phyloP scores from a whole-genome alignment of 1,140 invertebrate species.

The Drosophila grimshawi region DNA sequence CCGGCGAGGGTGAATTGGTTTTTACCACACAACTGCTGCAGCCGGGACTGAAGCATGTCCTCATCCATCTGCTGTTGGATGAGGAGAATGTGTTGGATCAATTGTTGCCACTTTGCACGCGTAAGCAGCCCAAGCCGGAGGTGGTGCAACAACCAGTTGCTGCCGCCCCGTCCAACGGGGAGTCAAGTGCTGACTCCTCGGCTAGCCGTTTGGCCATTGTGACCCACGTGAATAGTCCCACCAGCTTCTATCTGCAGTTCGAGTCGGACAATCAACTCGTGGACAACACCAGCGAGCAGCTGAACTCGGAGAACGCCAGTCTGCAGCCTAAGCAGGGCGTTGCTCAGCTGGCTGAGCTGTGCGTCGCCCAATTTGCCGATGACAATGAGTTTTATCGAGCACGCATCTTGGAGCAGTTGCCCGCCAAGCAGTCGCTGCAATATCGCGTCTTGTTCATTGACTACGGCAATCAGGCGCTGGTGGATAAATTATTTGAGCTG shows the following conservation, averaged over 20 bases:
- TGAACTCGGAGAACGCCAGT: constrained; percentile 39
- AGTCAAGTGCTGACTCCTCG: background rate
- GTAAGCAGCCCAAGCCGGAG: constrained; percentile 55
- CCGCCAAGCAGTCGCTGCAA: constrained; percentile 26
- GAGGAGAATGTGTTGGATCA: constrained; percentile 87
- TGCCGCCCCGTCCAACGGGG: background rate
- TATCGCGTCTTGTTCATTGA: constrained; percentile 89
- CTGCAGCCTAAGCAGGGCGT: constrained; percentile 33
- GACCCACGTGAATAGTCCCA: constrained; percentile 65
- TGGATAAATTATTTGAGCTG: constrained; percentile 86
- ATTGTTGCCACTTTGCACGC: constrained; percentile 85
- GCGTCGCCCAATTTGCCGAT: constrained; percentile 58
- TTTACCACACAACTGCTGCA: constrained; percentile 88
- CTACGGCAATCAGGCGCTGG: constrained; percentile 88
- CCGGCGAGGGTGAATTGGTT: constrained; percentile 87
- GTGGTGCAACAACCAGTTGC: constrained; percentile 7
- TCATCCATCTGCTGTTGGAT: constrained; percentile 87
- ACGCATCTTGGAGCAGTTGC: constrained; percentile 62
- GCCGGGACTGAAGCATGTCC: constrained; percentile 87
- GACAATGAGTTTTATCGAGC: constrained; percentile 66
- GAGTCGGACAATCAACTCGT: constrained; percentile 44
- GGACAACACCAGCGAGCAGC: constrained; percentile 54
- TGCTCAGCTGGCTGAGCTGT: constrained; percentile 50
- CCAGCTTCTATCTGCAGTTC: constrained; percentile 69
- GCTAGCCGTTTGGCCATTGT: constrained; percentile 45